Evolutionary conservation across 2,113 vertebrate genomes (phyloP).

Genomic region (Egretta garzetta): DNA sequence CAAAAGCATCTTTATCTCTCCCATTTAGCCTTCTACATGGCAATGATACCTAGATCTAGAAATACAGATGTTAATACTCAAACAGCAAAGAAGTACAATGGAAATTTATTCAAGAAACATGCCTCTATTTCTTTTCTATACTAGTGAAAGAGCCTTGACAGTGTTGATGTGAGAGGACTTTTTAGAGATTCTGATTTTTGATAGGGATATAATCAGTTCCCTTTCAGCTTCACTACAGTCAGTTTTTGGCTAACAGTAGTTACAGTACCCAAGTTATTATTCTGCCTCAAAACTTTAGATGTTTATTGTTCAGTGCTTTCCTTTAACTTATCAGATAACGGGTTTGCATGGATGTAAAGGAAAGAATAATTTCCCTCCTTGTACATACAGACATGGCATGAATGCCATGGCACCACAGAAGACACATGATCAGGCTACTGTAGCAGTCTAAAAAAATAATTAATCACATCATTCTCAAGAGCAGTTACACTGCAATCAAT

Average conservation of each 20-base stretch:
- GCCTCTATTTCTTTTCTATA: not conserved
- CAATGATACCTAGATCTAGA: not conserved
- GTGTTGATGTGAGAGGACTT: not conserved
- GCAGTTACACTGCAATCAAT: not conserved
- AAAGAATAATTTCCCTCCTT: not conserved
- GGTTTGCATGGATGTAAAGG: not conserved
- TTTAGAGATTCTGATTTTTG: not conserved
- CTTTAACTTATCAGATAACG: not conserved
- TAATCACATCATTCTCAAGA: not conserved
- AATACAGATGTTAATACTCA: rapidly evolving
- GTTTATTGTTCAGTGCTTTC: not conserved
- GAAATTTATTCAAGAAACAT: not conserved
- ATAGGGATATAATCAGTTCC: not conserved
- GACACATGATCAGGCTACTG: not conserved
- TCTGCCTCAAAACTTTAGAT: not conserved
- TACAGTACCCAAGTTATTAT: not conserved
- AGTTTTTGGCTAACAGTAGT: not conserved
- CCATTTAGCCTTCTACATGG: not conserved
- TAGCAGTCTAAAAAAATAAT: not conserved
- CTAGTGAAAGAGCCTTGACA: not conserved
- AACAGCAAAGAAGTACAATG: not conserved
- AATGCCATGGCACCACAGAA: not conserved
- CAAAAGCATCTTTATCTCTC: not conserved
- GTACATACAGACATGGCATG: not conserved
- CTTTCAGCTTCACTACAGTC: not conserved